Conservation (phyloP, 2,797 vertebrate species). For the Rhabdophis nuchalis region DNA sequence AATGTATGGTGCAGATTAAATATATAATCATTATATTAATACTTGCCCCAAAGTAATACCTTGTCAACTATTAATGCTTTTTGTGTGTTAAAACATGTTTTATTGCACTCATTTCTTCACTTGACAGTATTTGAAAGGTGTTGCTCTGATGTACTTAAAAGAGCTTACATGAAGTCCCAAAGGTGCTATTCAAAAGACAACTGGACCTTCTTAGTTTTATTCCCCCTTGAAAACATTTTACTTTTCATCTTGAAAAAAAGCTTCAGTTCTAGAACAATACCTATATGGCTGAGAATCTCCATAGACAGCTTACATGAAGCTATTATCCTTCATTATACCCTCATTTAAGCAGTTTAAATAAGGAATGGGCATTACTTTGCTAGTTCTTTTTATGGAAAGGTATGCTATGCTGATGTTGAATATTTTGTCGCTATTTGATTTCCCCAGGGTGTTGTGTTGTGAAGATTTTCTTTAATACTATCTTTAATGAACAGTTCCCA, state of each 20-base stretch:
- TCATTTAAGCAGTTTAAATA: slow-evolving; percentile 1
- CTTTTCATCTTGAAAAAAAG: background rate
- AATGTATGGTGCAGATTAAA: background rate
- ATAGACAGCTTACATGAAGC: background rate
- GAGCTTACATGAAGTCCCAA: background rate
- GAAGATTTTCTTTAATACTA: slow-evolving; percentile 25
- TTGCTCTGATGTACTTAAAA: background rate
- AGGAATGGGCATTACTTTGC: background rate
- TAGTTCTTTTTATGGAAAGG: background rate
- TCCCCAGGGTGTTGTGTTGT: background rate
- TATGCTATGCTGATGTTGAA: slow-evolving; percentile 28
- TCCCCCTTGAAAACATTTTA: background rate
- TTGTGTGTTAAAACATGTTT: background rate
- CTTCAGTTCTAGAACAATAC: background rate
- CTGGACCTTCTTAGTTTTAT: background rate
- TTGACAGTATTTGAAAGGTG: background rate
- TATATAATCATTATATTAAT: background rate
- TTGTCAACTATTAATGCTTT: background rate
- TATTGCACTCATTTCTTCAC: background rate
- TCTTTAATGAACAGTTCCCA: slow-evolving; percentile 5
- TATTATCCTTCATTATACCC: background rate
- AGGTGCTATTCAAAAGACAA: background rate
- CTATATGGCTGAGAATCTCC: background rate
- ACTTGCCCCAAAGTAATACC: background rate
- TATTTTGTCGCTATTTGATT: slow-evolving; percentile 31